Evolutionary conservation across 1,140 invertebrate species (phyloP).

Genomic region (Drosophila trapezifrons): DNA sequence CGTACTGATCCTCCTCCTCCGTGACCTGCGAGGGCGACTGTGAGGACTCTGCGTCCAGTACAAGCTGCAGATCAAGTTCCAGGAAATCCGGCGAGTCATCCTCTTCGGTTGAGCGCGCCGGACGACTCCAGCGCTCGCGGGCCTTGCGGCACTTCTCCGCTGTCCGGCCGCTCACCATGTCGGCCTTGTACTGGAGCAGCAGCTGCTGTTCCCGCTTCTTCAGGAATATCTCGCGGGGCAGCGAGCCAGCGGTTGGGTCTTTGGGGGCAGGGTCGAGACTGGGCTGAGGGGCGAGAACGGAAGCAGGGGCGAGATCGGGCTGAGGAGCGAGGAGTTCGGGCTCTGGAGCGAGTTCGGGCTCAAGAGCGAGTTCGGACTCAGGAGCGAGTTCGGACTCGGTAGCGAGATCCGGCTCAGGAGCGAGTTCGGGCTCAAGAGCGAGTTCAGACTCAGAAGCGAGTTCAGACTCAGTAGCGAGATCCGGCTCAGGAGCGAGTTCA

Average conservation of each 20-base stretch:
- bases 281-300: background rate
- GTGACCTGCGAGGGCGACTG: background rate
- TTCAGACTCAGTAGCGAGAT: no score
- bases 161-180: constrained; percentile 46
- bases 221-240: constrained; percentile 25
- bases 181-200: constrained; percentile 51
- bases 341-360: background rate
- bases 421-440: no score
- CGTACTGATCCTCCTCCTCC: background rate
- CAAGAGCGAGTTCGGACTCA: background rate
- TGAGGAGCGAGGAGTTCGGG: no score
- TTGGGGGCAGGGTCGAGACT: background rate
- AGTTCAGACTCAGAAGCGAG: no score
- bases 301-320: no score
- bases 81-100: background rate
- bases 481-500: background rate
- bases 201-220: constrained; percentile 53
- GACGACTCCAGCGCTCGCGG: constrained; percentile 52
- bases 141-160: constrained; percentile 51
- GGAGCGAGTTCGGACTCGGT: no score
- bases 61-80: background rate
- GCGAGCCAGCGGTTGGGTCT: background rate
- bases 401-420: no score
- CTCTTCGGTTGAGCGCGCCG: constrained; percentile 14
- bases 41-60: background rate